phyloP scores from a whole-genome alignment of 1,140 invertebrate genomes.

The Bombyx mandarina region DNA sequence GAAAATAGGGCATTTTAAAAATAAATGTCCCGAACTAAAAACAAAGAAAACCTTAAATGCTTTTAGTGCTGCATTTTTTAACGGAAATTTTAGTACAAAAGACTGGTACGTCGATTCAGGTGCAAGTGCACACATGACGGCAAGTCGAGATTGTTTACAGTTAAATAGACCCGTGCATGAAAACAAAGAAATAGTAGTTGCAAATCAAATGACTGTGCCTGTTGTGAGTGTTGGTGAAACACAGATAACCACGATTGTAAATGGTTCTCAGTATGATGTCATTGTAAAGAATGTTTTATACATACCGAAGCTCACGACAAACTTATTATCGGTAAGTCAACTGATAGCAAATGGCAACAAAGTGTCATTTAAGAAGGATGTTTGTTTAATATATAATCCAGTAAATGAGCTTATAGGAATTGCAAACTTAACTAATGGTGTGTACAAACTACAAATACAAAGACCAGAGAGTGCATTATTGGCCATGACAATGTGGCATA shows the following conservation, averaged over 20 bases:
- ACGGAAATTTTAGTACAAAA: conserved; percentile 15
- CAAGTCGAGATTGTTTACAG: conserved; percentile 10
- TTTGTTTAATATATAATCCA: neutral
- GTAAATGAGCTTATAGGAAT: neutral
- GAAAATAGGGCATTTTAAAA: conserved; percentile 21
- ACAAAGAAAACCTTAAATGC: conserved; percentile 15
- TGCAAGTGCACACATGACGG: conserved; percentile 27
- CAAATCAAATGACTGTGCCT: conserved; percentile 16
- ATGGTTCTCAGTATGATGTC: conserved; percentile 14
- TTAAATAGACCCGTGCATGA: conserved; percentile 5
- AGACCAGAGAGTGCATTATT: conserved; percentile 16
- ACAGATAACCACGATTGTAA: conserved; percentile 14
- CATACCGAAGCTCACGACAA: conserved; percentile 22
- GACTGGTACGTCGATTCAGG: conserved; percentile 39
- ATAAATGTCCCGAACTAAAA: conserved; percentile 21
- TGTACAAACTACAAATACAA: conserved; percentile 20
- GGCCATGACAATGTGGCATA: conserved; percentile 8
- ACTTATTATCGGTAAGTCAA: conserved; percentile 17
- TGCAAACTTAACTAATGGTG: neutral
- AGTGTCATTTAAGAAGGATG: conserved; percentile 7
- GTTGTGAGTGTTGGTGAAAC: conserved; percentile 16
- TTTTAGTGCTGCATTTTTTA: conserved; percentile 31
- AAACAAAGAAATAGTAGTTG: conserved; percentile 21
- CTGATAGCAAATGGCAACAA: conserved; percentile 26
- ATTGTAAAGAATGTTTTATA: conserved; percentile 20